Percentiles rank a stretch among this genome's conserved stretches.
Evolutionary conservation across 1,140 invertebrate genomes (phyloP).

Genomic region (Lordiphosa mommai): DNA sequence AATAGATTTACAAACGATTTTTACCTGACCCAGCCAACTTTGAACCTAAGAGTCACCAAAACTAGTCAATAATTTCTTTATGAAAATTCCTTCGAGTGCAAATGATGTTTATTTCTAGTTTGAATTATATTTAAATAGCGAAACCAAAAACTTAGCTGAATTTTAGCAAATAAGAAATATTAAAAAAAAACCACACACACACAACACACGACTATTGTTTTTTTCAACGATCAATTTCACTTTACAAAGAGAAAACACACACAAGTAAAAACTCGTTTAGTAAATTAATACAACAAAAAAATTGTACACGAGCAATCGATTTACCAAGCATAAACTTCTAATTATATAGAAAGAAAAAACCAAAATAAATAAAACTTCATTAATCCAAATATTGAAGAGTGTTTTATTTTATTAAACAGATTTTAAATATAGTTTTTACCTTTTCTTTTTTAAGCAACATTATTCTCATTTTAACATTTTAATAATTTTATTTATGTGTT

Average conservation of each 20-base stretch:
- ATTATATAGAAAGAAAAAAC: conserved; percentile 66
- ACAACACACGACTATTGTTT: conserved; percentile 27
- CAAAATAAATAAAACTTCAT: conserved; percentile 70
- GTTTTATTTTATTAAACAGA: background rate
- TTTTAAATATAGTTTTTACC: background rate
- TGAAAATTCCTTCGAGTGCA: conserved; percentile 44
- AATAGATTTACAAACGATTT: conserved; percentile 13
- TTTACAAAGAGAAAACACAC: conserved; percentile 13
- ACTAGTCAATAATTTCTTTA: conserved; percentile 7
- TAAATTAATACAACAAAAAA: conserved; percentile 18
- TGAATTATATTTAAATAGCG: conserved; percentile 21
- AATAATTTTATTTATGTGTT: background rate
- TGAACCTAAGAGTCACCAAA: too few relatives aligned
- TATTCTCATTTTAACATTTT: background rate
- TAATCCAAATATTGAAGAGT: conserved; percentile 45
- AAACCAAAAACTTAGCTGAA: conserved; percentile 51
- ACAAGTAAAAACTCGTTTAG: conserved; percentile 7
- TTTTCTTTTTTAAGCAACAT: background rate
- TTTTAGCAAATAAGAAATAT: conserved; percentile 46
- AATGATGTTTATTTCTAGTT: conserved; percentile 41
- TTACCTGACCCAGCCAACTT: conserved; percentile 13
- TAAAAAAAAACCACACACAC: conserved; percentile 1
- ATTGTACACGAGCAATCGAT: conserved; percentile 64
- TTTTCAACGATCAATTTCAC: conserved; percentile 33
- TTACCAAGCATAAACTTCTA: conserved; percentile 54